Percentiles rank a stretch among this genome's conserved stretches.
Conservation (phyloP, 2,888 invertebrate genomes). For the Acrocyrtus sp. region DNA sequence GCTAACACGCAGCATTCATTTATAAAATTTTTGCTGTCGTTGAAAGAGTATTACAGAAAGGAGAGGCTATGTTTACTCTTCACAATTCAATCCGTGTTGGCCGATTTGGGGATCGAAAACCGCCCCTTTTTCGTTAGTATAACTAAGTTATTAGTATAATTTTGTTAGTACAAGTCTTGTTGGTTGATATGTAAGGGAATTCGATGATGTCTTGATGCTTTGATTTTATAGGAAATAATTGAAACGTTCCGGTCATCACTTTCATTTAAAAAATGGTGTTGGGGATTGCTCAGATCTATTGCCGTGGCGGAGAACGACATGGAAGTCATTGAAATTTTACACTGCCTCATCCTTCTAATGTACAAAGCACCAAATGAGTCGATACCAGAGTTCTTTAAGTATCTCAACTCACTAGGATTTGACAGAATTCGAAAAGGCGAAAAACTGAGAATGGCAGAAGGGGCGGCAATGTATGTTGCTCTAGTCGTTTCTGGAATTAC, state of each 20-base stretch:
- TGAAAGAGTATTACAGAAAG: conserved; percentile 54
- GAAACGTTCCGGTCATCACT: conserved; percentile 25
- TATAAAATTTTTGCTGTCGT: conserved; percentile 28
- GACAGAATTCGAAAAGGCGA: conserved; percentile 20
- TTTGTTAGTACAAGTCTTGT: background rate
- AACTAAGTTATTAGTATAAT: too few species aligned
- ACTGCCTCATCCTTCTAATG: conserved; percentile 49
- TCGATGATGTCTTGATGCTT: background rate
- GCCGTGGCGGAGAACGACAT: conserved; percentile 39
- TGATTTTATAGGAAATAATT: conserved; percentile 50
- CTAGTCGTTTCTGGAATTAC: conserved; percentile 30
- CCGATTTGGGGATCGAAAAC: conserved; percentile 36
- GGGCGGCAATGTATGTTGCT: conserved; percentile 34
- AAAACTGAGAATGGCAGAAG: conserved; percentile 54
- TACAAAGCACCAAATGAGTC: conserved; percentile 46
- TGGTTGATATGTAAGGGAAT: too few species aligned
- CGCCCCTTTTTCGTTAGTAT: conserved; percentile 50
- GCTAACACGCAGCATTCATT: conserved; percentile 49
- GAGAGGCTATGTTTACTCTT: conserved; percentile 56
- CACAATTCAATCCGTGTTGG: conserved; percentile 57
- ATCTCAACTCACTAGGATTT: conserved; percentile 20
- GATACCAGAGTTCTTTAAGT: conserved; percentile 29
- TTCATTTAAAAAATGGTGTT: conserved; percentile 36
- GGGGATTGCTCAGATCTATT: conserved; percentile 41
- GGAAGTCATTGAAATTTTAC: conserved; percentile 55